A percentile compares a stretch with the other conserved stretches of the same genome.
Conservation (phyloP, 2,113 vertebrate genomes). For the Edolisoma coerulescens region DNA sequence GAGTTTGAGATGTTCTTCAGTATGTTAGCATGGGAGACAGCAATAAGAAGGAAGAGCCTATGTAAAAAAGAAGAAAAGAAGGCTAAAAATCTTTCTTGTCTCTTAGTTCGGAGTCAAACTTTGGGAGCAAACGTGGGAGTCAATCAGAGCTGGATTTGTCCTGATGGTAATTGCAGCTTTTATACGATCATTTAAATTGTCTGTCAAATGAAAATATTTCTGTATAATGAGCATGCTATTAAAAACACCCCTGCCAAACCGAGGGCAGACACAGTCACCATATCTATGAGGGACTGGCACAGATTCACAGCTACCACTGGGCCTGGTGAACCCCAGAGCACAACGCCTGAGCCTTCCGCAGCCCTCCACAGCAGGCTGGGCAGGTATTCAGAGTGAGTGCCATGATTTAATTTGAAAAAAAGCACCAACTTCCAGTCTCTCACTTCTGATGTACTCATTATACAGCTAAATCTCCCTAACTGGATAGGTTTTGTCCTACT, state of each 20-base stretch:
- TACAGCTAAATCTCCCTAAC: conserved; percentile 46
- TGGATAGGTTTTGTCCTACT: background rate
- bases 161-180: conserved; percentile 65
- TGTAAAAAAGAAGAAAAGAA: background rate
- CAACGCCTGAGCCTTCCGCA: background rate
- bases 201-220: conserved; percentile 68
- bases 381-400: background rate
- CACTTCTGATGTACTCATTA: conserved; percentile 68
- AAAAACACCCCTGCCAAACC: conserved; percentile 45
- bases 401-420: background rate
- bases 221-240: conserved; percentile 64
- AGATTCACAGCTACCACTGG: background rate
- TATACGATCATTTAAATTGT: conserved; percentile 62
- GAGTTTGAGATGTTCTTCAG: background rate
- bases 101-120: conserved; percentile 24
- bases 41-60: background rate
- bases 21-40: background rate
- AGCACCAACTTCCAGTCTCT: background rate
- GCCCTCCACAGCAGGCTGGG: background rate
- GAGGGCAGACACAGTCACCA: conserved; percentile 46
- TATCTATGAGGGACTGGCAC: conserved; percentile 3
- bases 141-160: conserved; percentile 60
- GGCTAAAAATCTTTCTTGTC: background rate
- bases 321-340: background rate
- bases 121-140: conserved; percentile 43